Percentiles rank a stretch among this genome's conserved stretches.
These are phyloP conservation scores for Emydocephalus ijimae DNA, from an alignment of 2,113 vertebrate genomes.

Conservation along the genomic window DNA sequence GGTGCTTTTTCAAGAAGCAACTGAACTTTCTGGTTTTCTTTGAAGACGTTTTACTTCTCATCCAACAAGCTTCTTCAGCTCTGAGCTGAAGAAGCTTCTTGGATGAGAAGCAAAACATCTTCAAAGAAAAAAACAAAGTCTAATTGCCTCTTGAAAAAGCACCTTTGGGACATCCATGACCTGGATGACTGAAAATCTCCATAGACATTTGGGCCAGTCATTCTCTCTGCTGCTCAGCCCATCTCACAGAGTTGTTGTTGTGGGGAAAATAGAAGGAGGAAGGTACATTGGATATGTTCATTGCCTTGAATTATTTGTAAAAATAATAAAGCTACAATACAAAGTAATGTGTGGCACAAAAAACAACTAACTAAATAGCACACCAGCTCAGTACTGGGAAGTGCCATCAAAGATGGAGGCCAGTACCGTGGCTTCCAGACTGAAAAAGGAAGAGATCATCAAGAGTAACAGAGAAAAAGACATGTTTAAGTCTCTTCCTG, in stretches of 20 bases:
- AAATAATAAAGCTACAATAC: not conserved
- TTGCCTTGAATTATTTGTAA: not conserved
- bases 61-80: too few species aligned
- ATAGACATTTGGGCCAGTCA: not conserved
- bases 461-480: not conserved
- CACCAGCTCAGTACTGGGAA: not conserved
- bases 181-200: too few species aligned
- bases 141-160: too few species aligned
- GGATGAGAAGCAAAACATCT: too few species aligned
- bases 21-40: too few species aligned
- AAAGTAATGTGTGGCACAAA: not conserved
- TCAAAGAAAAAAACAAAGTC: too few species aligned
- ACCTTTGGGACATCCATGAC: too few species aligned
- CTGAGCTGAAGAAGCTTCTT: too few species aligned
- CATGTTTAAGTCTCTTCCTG: not conserved
- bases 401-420: not conserved
- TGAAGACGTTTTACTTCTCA: too few species aligned
- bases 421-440: not conserved
- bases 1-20: too few species aligned
- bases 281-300: not conserved
- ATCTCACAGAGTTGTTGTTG: not conserved
- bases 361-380: not conserved
- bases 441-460: not conserved
- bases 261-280: not conserved
- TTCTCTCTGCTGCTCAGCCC: not conserved